These are phyloP conservation scores for Parapristionchus giblindavisi DNA, from an alignment of 2,888 invertebrate genomes.

Conservation along the genomic window DNA sequence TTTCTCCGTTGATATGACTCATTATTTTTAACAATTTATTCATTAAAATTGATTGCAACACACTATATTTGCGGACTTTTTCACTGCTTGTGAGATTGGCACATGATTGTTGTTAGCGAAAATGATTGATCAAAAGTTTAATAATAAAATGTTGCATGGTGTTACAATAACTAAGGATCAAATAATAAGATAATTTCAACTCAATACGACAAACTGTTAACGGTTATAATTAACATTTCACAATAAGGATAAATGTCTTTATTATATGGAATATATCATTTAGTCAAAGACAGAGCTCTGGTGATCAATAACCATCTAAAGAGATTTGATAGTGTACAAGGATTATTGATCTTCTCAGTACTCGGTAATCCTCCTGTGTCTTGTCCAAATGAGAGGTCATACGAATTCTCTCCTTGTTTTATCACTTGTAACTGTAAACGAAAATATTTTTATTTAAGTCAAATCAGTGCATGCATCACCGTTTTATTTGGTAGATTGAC, in stretches of 20 bases:
- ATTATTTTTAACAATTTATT: too few relatives aligned
- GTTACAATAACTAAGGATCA: too few relatives aligned
- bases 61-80: too few relatives aligned
- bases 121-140: too few relatives aligned
- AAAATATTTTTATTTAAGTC: neutral
- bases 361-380: conserved; percentile 30
- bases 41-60: too few relatives aligned
- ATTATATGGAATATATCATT: conserved; percentile 39
- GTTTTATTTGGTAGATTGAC: conserved; percentile 35
- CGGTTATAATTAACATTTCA: too few relatives aligned
- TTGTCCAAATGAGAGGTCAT: conserved; percentile 31
- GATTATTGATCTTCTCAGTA: conserved; percentile 14
- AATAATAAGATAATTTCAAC: too few relatives aligned
- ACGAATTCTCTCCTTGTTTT: conserved; percentile 28
- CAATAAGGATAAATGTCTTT: neutral
- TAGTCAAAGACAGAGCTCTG: conserved; percentile 49
- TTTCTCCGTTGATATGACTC: too few relatives aligned
- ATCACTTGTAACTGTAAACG: conserved; percentile 42
- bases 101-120: too few relatives aligned
- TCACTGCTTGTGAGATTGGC: too few relatives aligned
- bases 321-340: conserved; percentile 41
- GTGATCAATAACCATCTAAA: conserved; percentile 52
- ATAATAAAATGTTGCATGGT: too few relatives aligned
- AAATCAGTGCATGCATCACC: neutral
- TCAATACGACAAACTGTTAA: too few relatives aligned